Base-by-base conservation (phyloP, 2,797 vertebrate species). In the Vireo griseus region DNA sequence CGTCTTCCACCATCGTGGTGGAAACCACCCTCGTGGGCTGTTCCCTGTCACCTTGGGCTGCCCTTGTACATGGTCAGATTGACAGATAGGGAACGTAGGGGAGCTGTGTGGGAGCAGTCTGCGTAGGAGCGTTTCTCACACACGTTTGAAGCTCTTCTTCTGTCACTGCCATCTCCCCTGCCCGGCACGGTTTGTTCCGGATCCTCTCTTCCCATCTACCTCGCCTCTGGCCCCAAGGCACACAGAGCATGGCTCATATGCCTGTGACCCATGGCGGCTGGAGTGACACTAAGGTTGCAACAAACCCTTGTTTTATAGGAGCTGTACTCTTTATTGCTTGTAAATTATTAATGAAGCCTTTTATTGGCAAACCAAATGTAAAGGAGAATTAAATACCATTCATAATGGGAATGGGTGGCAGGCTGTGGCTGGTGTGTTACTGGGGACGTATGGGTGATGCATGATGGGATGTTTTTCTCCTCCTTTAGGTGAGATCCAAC, bases 381-480 rank as follows among this genome's bases (percentile, higher is more conserved):
- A 81, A 78, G 66, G 77, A 96, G 80, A 94, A 98, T 98, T 98
- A 98, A 98, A 98, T 90, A 55, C 85, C 61, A 50, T 95, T 95
- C 91, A 80, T 97, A 89, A 93, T 79, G 90, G 82, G 77, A 94
- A 74, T 9, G 35, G 51, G 61, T 65, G 48, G 77, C 67, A 68
- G 86, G 57, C 39, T 93, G 9, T 26, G 79, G 61, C 86, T 71
- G 54, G 21, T 61, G 84, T 75, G 39, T 94, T 95, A 71, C 35
- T 90, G 86, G 65, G 51, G 58, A 67, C 51, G 15, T 33, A 26
- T 2, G 14, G 18, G 10, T 50, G 55, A 58, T 82, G 55, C 37
- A 16, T 0, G 0, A 7, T 0, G 3, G 20, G 45, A 5, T 79
- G 11, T 68, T 90, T 88, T 88, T 77, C 59, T 94, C 37, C 48